Evolutionary conservation across 2,113 vertebrate species (phyloP).

Genomic region (Anas platyrhynchos): DNA sequence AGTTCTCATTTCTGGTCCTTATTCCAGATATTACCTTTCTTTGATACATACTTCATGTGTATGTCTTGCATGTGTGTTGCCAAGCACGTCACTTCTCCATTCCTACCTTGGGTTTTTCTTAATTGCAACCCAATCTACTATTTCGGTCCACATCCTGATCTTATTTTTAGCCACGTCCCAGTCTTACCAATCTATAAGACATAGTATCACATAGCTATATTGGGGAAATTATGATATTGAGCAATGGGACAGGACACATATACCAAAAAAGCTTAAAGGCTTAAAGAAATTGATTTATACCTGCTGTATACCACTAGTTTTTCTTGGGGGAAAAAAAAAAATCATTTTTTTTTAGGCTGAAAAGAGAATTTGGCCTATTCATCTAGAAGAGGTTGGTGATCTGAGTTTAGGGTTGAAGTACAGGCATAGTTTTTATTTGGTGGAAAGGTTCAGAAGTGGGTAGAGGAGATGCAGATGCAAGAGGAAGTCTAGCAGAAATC

Average conservation of each 20-base stretch:
- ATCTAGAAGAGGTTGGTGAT: not conserved
- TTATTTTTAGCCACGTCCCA: not conserved
- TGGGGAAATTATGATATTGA: not conserved
- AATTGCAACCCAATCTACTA: not conserved
- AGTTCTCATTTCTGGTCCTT: not conserved
- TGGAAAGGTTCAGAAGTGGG: not conserved
- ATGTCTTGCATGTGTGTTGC: not conserved
- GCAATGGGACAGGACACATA: not conserved
- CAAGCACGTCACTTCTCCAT: not conserved
- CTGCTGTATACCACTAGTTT: not conserved
- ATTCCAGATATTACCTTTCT: not conserved
- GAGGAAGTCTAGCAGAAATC: not conserved
- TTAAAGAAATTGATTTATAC: not conserved
- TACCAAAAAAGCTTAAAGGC: not conserved
- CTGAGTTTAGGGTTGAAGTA: not conserved
- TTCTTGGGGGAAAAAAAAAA: not conserved
- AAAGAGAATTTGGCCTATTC: not conserved
- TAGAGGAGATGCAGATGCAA: not conserved
- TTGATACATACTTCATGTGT: not conserved
- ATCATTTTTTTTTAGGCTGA: not conserved
- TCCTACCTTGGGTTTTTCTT: not conserved
- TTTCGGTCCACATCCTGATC: too few relatives aligned
- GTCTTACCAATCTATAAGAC: too few relatives aligned
- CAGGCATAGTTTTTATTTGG: not conserved
- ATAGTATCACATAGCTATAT: not conserved